phyloP scores from a whole-genome alignment of 2,888 invertebrate species.

The Tenthredo livida region DNA sequence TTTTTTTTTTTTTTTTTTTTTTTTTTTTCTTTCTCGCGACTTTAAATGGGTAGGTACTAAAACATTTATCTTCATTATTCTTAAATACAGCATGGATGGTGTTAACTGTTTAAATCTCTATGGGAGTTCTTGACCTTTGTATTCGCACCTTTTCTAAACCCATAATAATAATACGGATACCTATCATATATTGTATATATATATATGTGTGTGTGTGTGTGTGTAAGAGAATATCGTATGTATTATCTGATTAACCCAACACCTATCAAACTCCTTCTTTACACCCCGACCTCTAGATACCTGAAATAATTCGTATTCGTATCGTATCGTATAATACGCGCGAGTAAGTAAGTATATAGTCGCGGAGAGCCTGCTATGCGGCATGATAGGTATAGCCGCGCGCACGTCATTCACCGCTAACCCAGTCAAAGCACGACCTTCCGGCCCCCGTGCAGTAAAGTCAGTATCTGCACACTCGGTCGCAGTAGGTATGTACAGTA shows the following conservation, averaged over 20 bases:
- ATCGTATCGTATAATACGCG: conserved; percentile 19
- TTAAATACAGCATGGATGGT: neutral
- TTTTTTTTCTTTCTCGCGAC: neutral
- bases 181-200: neutral
- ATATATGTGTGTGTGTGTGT: no score
- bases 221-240: neutral
- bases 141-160: neutral
- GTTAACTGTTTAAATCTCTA: neutral
- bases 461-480: neutral
- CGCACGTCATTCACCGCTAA: conserved; percentile 46
- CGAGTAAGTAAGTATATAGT: neutral
- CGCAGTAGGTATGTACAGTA: neutral
- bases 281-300: neutral
- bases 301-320: conserved; percentile 25
- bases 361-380: neutral
- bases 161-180: no score
- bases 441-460: conserved; percentile 17
- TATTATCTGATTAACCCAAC: neutral
- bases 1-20: no score
- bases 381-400: neutral
- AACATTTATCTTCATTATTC: neutral
- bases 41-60: no score
- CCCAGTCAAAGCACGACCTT: conserved; percentile 52
- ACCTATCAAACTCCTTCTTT: neutral
- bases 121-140: neutral